Evolutionary conservation across 2,797 vertebrate species (phyloP).

Genomic region (Margarornis squamiger): DNA sequence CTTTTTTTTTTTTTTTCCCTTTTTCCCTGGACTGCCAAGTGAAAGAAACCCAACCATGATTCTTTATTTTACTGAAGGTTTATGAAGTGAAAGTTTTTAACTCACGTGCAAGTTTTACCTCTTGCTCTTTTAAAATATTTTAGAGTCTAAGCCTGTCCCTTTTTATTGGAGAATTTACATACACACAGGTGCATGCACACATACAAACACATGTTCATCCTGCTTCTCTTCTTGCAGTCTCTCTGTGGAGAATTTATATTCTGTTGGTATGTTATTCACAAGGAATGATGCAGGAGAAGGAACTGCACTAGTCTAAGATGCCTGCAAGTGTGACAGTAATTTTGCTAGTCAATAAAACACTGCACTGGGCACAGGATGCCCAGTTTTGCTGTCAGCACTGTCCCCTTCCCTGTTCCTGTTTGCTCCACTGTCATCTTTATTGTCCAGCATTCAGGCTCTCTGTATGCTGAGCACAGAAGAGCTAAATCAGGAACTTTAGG

Average conservation of each 20-base stretch:
- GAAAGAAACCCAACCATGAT: not conserved
- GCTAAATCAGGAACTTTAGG: not conserved
- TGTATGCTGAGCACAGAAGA: not conserved
- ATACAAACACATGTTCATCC: accelerated
- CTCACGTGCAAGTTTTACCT: not conserved
- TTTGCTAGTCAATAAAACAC: not conserved
- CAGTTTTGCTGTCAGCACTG: not conserved
- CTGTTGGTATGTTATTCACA: not conserved
- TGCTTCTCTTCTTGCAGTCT: not conserved
- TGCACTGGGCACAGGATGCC: not conserved
- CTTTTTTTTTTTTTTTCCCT: not conserved
- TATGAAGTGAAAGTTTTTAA: not conserved
- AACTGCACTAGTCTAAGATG: not conserved
- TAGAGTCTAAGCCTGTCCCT: not conserved
- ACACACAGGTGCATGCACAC: no score
- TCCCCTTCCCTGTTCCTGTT: not conserved
- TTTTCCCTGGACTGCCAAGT: not conserved
- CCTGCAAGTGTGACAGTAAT: not conserved
- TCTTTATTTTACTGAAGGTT: not conserved
- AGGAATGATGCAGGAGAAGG: not conserved
- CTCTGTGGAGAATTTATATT: not conserved
- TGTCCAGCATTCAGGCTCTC: not conserved
- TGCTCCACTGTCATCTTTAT: not conserved
- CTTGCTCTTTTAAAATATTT: not conserved
- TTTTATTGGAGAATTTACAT: not conserved